These are phyloP conservation scores for Zonotrichia leucophrys DNA, from an alignment of 2,113 vertebrate genomes.

Conservation along the genomic window DNA sequence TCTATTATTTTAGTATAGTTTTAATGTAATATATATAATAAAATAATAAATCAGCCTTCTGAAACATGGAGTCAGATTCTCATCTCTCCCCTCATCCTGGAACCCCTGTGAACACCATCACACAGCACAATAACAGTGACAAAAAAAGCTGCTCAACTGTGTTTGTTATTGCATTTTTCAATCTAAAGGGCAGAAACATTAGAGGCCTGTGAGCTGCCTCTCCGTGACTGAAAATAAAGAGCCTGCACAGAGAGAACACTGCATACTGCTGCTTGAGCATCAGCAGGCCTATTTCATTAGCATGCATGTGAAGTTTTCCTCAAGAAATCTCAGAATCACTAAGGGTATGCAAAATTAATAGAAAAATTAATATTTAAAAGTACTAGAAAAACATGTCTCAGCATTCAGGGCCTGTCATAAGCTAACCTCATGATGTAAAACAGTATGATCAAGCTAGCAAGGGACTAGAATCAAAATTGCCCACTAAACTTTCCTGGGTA, in stretches of 20 bases:
- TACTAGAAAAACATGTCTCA: background rate
- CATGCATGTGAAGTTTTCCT: background rate
- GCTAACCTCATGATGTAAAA: background rate
- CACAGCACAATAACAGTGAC: fast-evolving
- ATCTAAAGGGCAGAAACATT: background rate
- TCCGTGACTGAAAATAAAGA: background rate
- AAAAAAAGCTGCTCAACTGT: background rate
- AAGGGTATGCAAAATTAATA: constrained; percentile 9
- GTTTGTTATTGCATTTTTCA: background rate
- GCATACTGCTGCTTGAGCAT: background rate
- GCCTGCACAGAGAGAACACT: background rate
- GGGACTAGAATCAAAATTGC: background rate
- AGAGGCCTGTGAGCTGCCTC: background rate
- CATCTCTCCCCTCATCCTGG: too few species aligned
- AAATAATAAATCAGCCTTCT: too few species aligned
- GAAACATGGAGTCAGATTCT: too few species aligned
- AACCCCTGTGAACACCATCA: too few species aligned
- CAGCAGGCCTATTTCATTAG: background rate
- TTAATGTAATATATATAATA: too few species aligned
- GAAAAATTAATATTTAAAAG: background rate
- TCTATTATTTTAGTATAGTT: too few species aligned
- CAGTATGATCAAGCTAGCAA: background rate
- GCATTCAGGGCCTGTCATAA: background rate
- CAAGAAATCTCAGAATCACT: background rate
- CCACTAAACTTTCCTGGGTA: background rate